phyloP scores from a whole-genome alignment of 2,113 vertebrate genomes.

The Octodon degus region DNA sequence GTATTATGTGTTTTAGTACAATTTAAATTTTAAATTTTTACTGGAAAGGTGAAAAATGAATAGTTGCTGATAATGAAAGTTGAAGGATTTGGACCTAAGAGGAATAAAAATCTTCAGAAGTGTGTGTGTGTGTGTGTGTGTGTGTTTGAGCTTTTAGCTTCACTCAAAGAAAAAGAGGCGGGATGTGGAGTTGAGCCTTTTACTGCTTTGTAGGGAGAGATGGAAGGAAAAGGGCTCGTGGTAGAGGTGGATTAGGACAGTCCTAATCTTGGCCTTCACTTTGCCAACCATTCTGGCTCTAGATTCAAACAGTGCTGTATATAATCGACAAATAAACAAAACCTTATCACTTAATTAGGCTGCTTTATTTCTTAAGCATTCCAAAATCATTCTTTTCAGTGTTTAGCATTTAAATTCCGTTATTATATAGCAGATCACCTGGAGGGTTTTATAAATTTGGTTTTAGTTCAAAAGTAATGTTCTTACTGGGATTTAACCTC shows the following conservation, averaged over 20 bases:
- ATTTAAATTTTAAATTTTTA: conserved; percentile 34
- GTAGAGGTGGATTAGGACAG: not conserved
- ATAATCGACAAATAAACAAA: not conserved
- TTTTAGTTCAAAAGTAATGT: conserved; percentile 77
- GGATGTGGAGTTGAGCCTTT: not conserved
- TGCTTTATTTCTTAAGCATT: conserved; percentile 47
- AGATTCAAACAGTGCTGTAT: not conserved
- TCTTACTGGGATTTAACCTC: conserved; percentile 23
- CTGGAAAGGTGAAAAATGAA: conserved; percentile 4
- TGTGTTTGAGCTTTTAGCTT: not conserved
- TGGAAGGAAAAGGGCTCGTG: not conserved
- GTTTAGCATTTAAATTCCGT: conserved; percentile 56
- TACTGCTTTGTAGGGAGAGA: not conserved
- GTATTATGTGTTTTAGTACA: not conserved
- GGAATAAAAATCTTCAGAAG: not conserved
- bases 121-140: not conserved
- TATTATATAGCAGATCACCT: conserved; percentile 57
- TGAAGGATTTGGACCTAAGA: not conserved
- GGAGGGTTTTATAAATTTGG: conserved; percentile 70
- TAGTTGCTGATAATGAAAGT: not conserved
- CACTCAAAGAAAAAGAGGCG: not conserved
- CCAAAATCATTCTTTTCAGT: conserved; percentile 45
- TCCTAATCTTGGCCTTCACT: not conserved
- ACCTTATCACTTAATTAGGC: conserved; percentile 23
- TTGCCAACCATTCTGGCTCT: not conserved